Conservation (phyloP, 1,140 invertebrate genomes). For the Cheumatopsyche charites region DNA sequence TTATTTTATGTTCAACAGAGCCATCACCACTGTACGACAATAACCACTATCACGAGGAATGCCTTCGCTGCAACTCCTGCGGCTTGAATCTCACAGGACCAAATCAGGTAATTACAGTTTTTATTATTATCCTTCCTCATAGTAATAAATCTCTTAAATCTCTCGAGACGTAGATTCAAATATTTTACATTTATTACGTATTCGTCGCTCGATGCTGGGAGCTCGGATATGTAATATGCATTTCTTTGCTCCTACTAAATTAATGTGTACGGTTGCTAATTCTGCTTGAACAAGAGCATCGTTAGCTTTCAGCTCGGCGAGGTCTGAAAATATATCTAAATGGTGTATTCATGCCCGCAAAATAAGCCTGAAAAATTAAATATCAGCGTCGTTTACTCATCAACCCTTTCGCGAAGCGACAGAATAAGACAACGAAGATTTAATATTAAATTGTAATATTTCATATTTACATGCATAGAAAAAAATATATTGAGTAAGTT, state of each 20-base stretch:
- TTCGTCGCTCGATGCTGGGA: too few species aligned
- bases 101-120: slow-evolving; percentile 71
- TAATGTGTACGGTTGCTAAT: not conserved
- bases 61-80: slow-evolving; percentile 92
- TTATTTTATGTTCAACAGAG: slow-evolving; percentile 63
- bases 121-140: not conserved
- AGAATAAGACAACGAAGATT: too few species aligned
- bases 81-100: slow-evolving; percentile 89
- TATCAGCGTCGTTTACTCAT: not conserved
- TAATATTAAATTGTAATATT: too few species aligned
- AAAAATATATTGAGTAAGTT: too few species aligned
- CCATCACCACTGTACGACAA: slow-evolving; percentile 90
- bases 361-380: not conserved
- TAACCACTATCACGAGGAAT: slow-evolving; percentile 96
- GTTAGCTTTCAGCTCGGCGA: not conserved
- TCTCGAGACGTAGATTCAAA: too few species aligned
- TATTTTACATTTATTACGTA: too few species aligned
- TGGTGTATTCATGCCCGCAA: not conserved
- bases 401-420: not conserved
- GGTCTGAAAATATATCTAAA: not conserved
- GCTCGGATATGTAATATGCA: too few species aligned
- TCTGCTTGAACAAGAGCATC: not conserved
- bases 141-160: not conserved
- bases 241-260: not conserved
- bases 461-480: too few species aligned